Percentiles rank a stretch among this genome's conserved stretches.
Conservation (phyloP, 2,797 vertebrate species). For the Sardinella longiceps region DNA sequence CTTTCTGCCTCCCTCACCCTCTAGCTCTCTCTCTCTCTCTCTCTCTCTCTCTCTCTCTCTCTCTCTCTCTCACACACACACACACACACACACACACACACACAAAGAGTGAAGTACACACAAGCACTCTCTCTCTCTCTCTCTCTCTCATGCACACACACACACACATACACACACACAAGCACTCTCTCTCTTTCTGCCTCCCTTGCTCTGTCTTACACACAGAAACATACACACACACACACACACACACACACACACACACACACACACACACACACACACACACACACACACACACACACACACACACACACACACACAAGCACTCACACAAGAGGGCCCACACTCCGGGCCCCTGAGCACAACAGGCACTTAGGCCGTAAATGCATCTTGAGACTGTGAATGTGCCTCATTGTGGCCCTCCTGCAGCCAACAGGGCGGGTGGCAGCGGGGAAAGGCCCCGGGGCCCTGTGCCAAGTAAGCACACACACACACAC, state of each 20-base stretch:
- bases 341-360: constrained; percentile 68
- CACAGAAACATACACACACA: constrained; percentile 30
- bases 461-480: neutral
- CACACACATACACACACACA: no score
- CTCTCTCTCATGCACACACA: no score
- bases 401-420: constrained; percentile 77
- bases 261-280: constrained; percentile 28
- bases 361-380: constrained; percentile 76
- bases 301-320: constrained; percentile 25
- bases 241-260: no score
- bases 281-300: constrained; percentile 24
- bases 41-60: neutral
- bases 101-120: no score
- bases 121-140: constrained; percentile 22
- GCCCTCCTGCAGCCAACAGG: constrained; percentile 56
- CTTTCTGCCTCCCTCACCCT: no score
- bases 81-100: neutral
- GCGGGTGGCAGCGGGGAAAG: constrained; percentile 54
- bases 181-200: no score
- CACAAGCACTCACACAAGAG: constrained; percentile 12
- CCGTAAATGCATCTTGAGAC: constrained; percentile 74
- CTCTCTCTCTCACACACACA: neutral
- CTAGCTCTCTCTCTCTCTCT: neutral
- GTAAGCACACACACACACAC: constrained; percentile 8
- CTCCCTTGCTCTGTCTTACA: no score